Conservation (phyloP, 2,888 invertebrate species). For the Lymantria monacha region DNA sequence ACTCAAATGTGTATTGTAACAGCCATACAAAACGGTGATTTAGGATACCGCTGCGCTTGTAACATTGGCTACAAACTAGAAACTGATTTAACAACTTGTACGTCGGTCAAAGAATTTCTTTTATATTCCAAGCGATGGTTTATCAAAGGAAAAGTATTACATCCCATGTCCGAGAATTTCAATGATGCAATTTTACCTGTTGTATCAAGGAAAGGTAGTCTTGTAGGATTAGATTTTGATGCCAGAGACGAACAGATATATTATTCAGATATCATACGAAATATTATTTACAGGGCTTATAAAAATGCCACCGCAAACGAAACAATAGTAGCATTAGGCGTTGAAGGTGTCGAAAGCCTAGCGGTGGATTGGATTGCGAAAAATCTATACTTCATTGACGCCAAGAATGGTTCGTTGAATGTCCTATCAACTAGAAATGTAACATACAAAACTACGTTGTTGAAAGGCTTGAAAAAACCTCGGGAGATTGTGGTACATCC, state of each 20-base stretch:
- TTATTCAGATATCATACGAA: constrained; percentile 98
- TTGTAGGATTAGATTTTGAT: constrained; percentile 97
- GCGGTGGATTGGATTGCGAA: constrained; percentile 98
- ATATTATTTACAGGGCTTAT: constrained; percentile 94
- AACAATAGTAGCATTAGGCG: constrained; percentile 96
- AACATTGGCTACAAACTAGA: constrained; percentile 92
- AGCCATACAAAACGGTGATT: constrained; percentile 85
- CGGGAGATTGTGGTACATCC: constrained; percentile 98
- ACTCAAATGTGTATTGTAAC: constrained; percentile 97
- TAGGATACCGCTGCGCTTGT: constrained; percentile 96
- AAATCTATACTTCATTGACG: constrained; percentile 97
- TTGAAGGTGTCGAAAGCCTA: constrained; percentile 97
- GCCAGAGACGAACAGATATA: constrained; percentile 95
- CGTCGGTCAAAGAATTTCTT: constrained; percentile 92
- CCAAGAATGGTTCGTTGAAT: constrained; percentile 95
- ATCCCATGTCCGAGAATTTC: constrained; percentile 94
- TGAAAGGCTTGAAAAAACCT: constrained; percentile 95
- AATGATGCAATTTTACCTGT: constrained; percentile 98
- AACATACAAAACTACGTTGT: constrained; percentile 90
- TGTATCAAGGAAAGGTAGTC: constrained; percentile 93
- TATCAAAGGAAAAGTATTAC: constrained; percentile 95
- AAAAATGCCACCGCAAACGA: constrained; percentile 90
- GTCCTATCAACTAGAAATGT: constrained; percentile 94
- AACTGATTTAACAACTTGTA: constrained; percentile 89
- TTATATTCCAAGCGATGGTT: constrained; percentile 98